phyloP scores from a whole-genome alignment of 2,797 vertebrate species.

The Dendrocincla fuliginosa region DNA sequence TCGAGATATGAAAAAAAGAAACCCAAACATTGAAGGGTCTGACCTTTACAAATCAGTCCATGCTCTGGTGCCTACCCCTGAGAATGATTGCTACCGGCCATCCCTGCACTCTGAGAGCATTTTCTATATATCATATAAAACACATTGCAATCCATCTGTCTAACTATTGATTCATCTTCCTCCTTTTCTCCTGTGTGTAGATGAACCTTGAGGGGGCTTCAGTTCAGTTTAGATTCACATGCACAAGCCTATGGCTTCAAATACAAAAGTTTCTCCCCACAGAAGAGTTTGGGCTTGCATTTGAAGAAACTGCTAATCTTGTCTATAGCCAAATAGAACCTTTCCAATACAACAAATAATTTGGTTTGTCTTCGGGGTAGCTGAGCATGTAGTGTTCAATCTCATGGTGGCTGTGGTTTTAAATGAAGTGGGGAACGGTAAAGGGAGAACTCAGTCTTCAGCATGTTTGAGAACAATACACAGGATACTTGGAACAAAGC shows the following conservation, averaged over 20 bases:
- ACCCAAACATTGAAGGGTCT: not conserved
- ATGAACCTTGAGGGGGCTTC: not conserved
- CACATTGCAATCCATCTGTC: conserved; percentile 42
- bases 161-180: conserved; percentile 50
- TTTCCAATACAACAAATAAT: not conserved
- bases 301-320: not conserved
- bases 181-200: not conserved
- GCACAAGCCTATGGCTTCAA: not conserved
- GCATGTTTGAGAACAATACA: not conserved
- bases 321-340: not conserved
- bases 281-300: not conserved
- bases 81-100: conserved; percentile 48
- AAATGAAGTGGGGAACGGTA: not conserved
- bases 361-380: not conserved
- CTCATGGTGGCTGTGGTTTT: not conserved
- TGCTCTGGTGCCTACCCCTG: not conserved
- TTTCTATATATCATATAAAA: conserved; percentile 61
- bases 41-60: conserved; percentile 67
- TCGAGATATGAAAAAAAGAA: conserved; percentile 13
- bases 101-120: not conserved
- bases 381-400: not conserved
- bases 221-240: not conserved
- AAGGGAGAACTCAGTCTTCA: not conserved
- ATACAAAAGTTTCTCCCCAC: not conserved
- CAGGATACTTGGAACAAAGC: not conserved